Evolutionary conservation across 2,113 vertebrate genomes (phyloP).

Genomic region (Silurus asotus): DNA sequence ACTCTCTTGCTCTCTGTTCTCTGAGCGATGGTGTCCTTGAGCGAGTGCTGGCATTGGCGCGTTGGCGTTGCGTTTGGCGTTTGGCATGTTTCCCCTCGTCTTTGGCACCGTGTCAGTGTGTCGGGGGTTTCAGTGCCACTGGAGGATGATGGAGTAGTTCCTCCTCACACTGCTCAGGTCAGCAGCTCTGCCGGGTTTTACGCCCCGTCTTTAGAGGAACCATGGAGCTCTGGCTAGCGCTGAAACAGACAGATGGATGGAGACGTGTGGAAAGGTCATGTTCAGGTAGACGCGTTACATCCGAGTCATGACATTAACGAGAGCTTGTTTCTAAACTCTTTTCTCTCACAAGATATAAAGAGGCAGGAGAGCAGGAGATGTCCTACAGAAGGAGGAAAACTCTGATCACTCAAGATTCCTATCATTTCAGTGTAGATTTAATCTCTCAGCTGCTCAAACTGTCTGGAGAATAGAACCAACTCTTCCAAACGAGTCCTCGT

Average conservation of each 20-base stretch:
- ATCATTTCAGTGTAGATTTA: too few relatives aligned
- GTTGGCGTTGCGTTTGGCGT: slow-evolving; percentile 62
- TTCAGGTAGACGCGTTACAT: slow-evolving; percentile 26
- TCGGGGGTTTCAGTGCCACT: slow-evolving; percentile 65
- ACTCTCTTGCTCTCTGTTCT: slow-evolving; percentile 38
- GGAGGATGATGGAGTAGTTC: slow-evolving; percentile 71
- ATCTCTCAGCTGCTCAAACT: too few relatives aligned
- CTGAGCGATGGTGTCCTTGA: slow-evolving; percentile 78
- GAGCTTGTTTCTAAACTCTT: neutral
- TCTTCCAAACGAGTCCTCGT: too few relatives aligned
- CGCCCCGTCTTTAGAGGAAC: neutral
- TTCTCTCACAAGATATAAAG: too few relatives aligned
- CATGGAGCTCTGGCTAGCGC: slow-evolving; percentile 4
- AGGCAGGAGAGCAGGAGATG: neutral
- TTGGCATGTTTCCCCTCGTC: slow-evolving; percentile 74
- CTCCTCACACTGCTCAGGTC: slow-evolving; percentile 63
- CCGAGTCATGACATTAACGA: slow-evolving; percentile 17
- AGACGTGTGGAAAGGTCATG: slow-evolving; percentile 21
- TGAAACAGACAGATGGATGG: slow-evolving; percentile 19
- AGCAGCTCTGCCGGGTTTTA: slow-evolving; percentile 55
- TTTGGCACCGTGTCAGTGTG: slow-evolving; percentile 71
- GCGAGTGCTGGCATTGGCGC: slow-evolving; percentile 34
- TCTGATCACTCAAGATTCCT: too few relatives aligned
- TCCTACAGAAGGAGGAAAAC: too few relatives aligned
- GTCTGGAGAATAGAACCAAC: too few relatives aligned